Conservation (phyloP, 2,888 invertebrate genomes). For the Agrilus biguttatus region DNA sequence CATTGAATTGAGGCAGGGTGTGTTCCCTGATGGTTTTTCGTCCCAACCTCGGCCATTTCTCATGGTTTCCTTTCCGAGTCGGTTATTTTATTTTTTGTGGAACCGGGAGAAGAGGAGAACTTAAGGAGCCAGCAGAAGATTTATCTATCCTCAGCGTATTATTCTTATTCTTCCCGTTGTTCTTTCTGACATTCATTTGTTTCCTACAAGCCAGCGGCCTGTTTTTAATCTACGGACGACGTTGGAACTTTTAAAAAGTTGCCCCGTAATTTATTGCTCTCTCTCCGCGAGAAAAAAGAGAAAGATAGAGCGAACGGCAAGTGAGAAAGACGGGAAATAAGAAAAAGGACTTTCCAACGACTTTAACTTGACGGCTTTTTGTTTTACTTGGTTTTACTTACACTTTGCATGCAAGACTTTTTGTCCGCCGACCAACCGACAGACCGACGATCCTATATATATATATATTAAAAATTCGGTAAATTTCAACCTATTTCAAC, state of each 20-base stretch:
- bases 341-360: too few species aligned
- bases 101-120: neutral
- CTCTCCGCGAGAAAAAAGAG: neutral
- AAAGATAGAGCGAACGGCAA: conserved; percentile 1
- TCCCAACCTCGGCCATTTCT: too few species aligned
- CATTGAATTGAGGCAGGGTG: too few species aligned
- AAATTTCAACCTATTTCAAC: too few species aligned
- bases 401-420: too few species aligned
- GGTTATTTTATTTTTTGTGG: neutral
- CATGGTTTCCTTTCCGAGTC: neutral
- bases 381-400: too few species aligned
- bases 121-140: conserved; percentile 17
- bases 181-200: conserved; percentile 31
- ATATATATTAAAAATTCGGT: too few species aligned
- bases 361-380: too few species aligned
- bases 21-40: too few species aligned
- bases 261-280: conserved; percentile 23
- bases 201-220: conserved; percentile 31
- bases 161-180: conserved; percentile 27
- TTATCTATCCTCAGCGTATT: conserved; percentile 30
- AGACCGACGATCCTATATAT: too few species aligned
- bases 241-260: conserved; percentile 27
- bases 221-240: conserved; percentile 31
- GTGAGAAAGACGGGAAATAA: neutral
- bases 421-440: too few species aligned